These are phyloP conservation scores for Polyergus mexicanus DNA, from an alignment of 1,140 invertebrate genomes.

Conservation along the genomic window DNA sequence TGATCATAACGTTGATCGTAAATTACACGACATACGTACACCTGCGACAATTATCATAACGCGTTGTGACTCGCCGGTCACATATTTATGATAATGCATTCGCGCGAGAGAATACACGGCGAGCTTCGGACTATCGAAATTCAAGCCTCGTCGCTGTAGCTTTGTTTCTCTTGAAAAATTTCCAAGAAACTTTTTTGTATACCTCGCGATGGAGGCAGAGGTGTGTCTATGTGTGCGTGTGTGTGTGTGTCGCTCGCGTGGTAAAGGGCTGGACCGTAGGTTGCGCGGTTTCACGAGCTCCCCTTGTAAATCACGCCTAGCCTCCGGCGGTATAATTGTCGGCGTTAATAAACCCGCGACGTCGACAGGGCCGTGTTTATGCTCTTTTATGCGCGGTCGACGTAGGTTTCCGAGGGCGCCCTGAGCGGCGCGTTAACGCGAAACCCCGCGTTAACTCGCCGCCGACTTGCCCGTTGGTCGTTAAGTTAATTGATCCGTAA, in stretches of 20 bases:
- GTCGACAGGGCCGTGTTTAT: constrained; percentile 73
- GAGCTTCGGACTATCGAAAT: constrained; percentile 9
- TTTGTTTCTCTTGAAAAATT: constrained; percentile 8
- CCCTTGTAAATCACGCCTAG: constrained; percentile 80
- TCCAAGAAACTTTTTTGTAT: constrained; percentile 60
- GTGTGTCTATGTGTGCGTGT: background rate
- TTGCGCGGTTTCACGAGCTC: constrained; percentile 70
- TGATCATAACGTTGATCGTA: constrained; percentile 54
- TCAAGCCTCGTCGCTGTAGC: constrained; percentile 40
- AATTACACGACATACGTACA: constrained; percentile 54
- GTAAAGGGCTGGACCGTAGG: constrained; percentile 39
- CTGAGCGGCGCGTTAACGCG: constrained; percentile 67
- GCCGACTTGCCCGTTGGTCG: constrained; percentile 66
- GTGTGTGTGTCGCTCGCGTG: background rate
- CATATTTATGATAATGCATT: constrained; percentile 60
- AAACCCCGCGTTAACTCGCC: constrained; percentile 62
- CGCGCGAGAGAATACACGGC: constrained; percentile 7
- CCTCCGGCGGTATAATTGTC: constrained; percentile 78
- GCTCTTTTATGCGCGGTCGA: constrained; percentile 61
- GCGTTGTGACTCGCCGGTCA: constrained; percentile 36
- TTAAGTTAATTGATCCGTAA: constrained; percentile 80
- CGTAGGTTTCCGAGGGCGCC: constrained; percentile 58
- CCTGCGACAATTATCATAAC: constrained; percentile 56
- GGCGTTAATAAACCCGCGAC: constrained; percentile 80
- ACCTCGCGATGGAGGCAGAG: constrained; percentile 4